Base-by-base conservation (phyloP, 1,140 invertebrate genomes). In the Anoplophora glabripennis region DNA sequence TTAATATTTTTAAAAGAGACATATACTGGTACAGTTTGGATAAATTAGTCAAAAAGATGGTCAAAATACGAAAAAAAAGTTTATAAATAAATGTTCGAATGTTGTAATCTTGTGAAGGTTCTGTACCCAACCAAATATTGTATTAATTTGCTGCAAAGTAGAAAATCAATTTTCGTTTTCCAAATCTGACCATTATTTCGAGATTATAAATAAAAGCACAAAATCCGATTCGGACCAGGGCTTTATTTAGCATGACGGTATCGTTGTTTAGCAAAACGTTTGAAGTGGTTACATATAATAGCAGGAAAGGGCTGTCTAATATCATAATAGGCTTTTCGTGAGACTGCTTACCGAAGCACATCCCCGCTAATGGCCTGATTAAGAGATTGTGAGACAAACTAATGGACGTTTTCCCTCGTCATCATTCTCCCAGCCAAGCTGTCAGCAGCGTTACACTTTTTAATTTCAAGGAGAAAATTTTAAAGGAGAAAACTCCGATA, bases 321-420 rank as follows among this genome's bases (percentile, higher is more conserved):
- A 70, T 68, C 66, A 68, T 72, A 72, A 72, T 72, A 66, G 68
- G 68, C 66, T 72, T 72, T 72, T 42, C 59, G 42, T 46, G 59
- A 57, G 57, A 61, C 55, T 67, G 67, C 67, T 68, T 69, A 64
- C 60, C 55, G 54, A 57, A 62, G 64, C 63, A 64, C 53, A 71
- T 69, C 69, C 54, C 57, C 67, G 59, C 70, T 72, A 72, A 72
- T 72, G 70, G 70, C 56, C 65, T 72, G 70, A 72, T 72, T 72
- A 72, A 69, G 69, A 69, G 70, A 72, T 70, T 70, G 45, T 10
- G 44, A 37, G 57, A 62, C 63, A 57, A 64, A 67, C 65, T 67
- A 67, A 67, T 67, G 62, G 63, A 66, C 64, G 53, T 56, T 62
- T 61, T 59, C 66, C 64, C 59, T 62, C 41, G 34, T 62, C 42